These are phyloP conservation scores for Sialia sialis DNA, from an alignment of 2,113 vertebrate species.

Conservation along the genomic window DNA sequence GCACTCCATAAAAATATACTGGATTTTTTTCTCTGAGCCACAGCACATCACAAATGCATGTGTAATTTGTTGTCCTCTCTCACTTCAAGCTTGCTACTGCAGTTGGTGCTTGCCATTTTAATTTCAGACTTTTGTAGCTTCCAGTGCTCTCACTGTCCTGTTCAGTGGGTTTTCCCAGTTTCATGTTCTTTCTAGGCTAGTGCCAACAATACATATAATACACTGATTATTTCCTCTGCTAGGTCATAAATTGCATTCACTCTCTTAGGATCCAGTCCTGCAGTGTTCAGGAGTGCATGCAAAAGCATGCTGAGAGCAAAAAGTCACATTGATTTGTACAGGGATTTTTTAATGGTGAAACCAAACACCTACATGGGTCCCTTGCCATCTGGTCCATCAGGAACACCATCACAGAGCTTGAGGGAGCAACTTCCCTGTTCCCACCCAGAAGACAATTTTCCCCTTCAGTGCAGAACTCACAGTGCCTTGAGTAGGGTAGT, in stretches of 20 bases:
- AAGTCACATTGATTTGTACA: not conserved
- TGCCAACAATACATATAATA: not conserved
- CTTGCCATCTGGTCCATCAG: accelerated
- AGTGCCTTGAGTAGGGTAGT: not conserved
- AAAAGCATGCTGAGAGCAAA: not conserved
- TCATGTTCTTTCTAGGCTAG: not conserved
- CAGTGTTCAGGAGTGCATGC: not conserved
- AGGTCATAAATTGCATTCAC: not conserved
- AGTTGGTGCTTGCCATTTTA: not conserved
- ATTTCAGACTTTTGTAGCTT: not conserved
- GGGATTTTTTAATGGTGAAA: not conserved
- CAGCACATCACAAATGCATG: not conserved
- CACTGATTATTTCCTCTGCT: not conserved
- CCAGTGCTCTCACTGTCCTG: not conserved
- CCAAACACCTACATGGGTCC: not conserved
- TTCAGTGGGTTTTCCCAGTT: not conserved
- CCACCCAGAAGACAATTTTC: not conserved
- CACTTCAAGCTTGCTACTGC: not conserved
- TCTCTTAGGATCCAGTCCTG: not conserved
- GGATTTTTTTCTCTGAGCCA: not conserved
- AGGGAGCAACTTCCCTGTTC: accelerated
- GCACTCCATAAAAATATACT: not conserved
- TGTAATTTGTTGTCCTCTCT: not conserved
- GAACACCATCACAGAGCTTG: not conserved
- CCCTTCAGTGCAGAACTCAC: not conserved